A percentile compares a stretch with the other conserved stretches of the same genome.
These are phyloP conservation scores for Lates calcarifer DNA, from an alignment of 2,113 vertebrate species.

Conservation along the genomic window DNA sequence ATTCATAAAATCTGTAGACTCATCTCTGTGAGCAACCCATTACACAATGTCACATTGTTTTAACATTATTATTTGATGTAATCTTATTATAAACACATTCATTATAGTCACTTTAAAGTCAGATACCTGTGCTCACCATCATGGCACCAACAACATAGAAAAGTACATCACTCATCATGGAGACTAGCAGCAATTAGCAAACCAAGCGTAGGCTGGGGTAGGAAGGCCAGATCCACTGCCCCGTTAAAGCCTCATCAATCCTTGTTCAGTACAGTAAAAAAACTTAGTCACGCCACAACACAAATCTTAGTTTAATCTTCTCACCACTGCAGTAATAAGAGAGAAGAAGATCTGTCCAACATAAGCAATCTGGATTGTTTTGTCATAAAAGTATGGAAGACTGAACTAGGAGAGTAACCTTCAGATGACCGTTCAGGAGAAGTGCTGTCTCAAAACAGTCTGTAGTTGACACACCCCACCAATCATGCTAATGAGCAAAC, in stretches of 20 bases:
- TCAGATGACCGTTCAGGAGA: constrained; percentile 39
- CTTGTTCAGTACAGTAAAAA: neutral
- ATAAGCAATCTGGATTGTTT: neutral
- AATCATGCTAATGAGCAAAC: constrained; percentile 59
- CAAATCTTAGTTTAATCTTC: neutral
- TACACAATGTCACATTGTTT: no score
- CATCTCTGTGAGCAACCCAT: no score
- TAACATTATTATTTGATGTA: no score
- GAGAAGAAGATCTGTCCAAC: neutral
- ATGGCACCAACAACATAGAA: neutral
- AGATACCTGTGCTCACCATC: neutral
- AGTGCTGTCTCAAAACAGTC: neutral
- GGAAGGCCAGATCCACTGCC: neutral
- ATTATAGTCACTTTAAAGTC: neutral
- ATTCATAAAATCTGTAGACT: no score
- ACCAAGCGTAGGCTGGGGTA: neutral
- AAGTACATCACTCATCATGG: neutral
- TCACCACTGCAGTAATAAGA: neutral
- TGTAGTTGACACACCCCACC: constrained; percentile 20
- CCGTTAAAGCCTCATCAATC: neutral
- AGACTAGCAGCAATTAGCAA: neutral
- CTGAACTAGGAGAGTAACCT: constrained; percentile 35
- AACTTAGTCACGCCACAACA: neutral
- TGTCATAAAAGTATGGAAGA: constrained; percentile 3
- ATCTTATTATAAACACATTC: no score